Evolutionary conservation across 2,888 invertebrate species (phyloP).

Genomic region (Zeuzera pyrina): DNA sequence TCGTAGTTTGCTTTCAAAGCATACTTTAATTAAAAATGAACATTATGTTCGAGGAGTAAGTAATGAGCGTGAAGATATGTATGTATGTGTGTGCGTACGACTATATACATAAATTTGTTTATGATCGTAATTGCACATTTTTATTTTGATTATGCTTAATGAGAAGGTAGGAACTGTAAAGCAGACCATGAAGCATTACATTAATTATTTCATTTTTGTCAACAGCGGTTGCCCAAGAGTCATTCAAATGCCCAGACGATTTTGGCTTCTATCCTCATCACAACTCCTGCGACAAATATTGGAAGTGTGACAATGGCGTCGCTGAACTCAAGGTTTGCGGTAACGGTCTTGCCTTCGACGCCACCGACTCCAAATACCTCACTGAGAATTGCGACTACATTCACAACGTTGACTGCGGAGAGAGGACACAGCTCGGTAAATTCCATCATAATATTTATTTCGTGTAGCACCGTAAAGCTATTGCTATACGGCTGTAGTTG

Average conservation of each 20-base stretch:
- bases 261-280: conserved; percentile 96
- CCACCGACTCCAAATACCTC: conserved; percentile 89
- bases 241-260: conserved; percentile 94
- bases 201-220: conserved; percentile 24
- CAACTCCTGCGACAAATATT: conserved; percentile 93
- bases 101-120: too few relatives aligned
- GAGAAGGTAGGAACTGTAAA: too few relatives aligned
- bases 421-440: conserved; percentile 88
- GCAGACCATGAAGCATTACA: conserved; percentile 6
- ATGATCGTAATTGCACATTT: background rate
- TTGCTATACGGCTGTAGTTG: too few relatives aligned
- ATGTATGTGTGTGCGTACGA: too few relatives aligned
- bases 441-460: conserved; percentile 8
- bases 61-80: too few relatives aligned
- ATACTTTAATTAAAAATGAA: too few relatives aligned
- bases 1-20: too few relatives aligned
- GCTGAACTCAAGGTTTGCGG: conserved; percentile 95
- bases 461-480: too few relatives aligned
- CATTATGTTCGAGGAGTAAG: too few relatives aligned
- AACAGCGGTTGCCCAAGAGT: conserved; percentile 83
- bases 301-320: conserved; percentile 93
- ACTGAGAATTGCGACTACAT: conserved; percentile 97
- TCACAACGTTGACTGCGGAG: conserved; percentile 95
- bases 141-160: background rate
- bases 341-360: conserved; percentile 93